These are phyloP conservation scores for Mesoclemmys tuberculata DNA, from an alignment of 2,113 vertebrate species.

Conservation along the genomic window DNA sequence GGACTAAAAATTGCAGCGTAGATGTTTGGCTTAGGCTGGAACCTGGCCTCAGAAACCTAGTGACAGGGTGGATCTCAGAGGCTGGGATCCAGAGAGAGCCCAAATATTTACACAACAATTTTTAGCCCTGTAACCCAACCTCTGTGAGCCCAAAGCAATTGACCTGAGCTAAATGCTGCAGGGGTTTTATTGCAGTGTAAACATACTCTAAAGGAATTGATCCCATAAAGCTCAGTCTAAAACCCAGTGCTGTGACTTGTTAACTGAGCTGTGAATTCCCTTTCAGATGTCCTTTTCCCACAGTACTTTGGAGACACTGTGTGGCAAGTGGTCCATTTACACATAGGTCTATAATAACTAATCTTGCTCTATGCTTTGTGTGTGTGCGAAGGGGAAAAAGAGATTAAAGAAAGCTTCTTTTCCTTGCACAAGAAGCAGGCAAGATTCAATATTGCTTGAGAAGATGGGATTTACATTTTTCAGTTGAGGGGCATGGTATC, in stretches of 20 bases:
- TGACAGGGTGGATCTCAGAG: not conserved
- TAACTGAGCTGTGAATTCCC: not conserved
- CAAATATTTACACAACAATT: not conserved
- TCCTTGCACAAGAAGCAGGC: not conserved
- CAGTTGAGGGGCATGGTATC: rapidly evolving
- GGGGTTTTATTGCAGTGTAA: not conserved
- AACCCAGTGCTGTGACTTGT: not conserved
- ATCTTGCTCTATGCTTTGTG: rapidly evolving
- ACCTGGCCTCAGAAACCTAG: not conserved
- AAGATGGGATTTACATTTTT: not conserved
- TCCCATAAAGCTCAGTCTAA: not conserved
- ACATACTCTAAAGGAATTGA: not conserved
- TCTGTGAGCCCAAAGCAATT: not conserved
- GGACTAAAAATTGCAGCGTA: not conserved
- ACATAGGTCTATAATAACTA: not conserved
- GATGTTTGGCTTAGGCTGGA: not conserved
- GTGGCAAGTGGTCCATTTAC: not conserved
- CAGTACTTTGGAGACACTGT: not conserved
- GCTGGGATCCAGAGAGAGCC: not conserved
- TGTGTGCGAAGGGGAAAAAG: rapidly evolving
- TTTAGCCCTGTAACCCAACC: not conserved
- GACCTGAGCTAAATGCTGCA: not conserved
- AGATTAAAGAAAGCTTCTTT: not conserved
- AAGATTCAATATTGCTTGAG: not conserved
- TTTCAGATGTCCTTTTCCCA: not conserved